phyloP scores from a whole-genome alignment of 2,888 invertebrate species.

The Orthonychiurus folsomi region DNA sequence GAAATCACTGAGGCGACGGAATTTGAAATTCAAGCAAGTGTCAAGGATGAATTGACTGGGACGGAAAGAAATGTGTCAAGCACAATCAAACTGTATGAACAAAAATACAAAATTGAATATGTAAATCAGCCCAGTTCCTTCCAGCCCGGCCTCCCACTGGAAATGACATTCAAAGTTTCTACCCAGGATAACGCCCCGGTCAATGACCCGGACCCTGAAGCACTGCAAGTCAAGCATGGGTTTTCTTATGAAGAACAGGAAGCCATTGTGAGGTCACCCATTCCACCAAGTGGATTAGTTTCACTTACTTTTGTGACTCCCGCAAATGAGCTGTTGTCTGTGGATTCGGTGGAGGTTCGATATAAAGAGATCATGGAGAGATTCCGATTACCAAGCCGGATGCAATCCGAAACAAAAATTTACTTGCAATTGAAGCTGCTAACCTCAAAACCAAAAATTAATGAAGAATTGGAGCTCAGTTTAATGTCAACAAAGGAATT shows the following conservation, averaged over 20 bases:
- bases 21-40: conserved; percentile 6
- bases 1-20: neutral
- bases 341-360: conserved; percentile 12
- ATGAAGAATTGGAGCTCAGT: conserved; percentile 6
- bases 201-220: conserved; percentile 16
- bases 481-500: conserved; percentile 11
- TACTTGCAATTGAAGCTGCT: conserved; percentile 15
- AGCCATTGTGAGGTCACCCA: conserved; percentile 48
- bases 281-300: conserved; percentile 55
- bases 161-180: conserved; percentile 52
- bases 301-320: conserved; percentile 22
- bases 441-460: conserved; percentile 10
- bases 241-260: conserved; percentile 52
- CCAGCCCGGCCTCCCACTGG: conserved; percentile 58
- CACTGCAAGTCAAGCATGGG: conserved; percentile 53
- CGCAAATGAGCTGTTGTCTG: conserved; percentile 19
- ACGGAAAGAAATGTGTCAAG: conserved; percentile 17
- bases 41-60: conserved; percentile 11
- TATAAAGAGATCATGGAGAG: conserved; percentile 16
- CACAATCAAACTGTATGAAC: conserved; percentile 54
- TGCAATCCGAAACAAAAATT: conserved; percentile 2
- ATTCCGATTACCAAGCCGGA: conserved; percentile 10
- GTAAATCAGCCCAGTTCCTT: conserved; percentile 74
- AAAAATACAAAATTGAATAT: conserved; percentile 64
- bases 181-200: conserved; percentile 62